These are phyloP conservation scores for Callyntrura sp. DNA, from an alignment of 2,888 invertebrate species.

Conservation along the genomic window DNA sequence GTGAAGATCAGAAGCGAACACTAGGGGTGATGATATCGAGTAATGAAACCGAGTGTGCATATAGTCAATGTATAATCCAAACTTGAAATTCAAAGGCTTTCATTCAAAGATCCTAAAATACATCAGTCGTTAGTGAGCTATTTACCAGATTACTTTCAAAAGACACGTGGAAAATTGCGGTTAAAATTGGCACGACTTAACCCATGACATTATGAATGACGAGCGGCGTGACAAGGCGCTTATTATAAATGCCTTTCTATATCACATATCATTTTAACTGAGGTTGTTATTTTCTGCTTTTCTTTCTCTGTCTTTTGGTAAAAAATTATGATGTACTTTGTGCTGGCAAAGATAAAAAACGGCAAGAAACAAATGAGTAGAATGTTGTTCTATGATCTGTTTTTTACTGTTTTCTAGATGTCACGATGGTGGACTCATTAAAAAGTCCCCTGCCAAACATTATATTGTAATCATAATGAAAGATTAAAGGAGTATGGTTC, in stretches of 20 bases:
- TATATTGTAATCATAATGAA: not conserved
- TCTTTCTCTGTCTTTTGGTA: not conserved
- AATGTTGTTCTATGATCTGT: not conserved
- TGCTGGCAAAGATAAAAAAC: too few species aligned
- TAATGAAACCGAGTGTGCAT: too few species aligned
- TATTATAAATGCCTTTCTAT: too few species aligned
- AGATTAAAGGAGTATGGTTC: not conserved
- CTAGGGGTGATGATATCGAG: too few species aligned
- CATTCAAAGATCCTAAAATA: too few species aligned
- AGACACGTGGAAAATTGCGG: not conserved
- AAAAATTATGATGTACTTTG: not conserved
- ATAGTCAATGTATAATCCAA: too few species aligned
- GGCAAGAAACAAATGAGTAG: not conserved
- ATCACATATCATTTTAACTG: too few species aligned
- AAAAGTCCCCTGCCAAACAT: not conserved
- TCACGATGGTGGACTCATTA: not conserved
- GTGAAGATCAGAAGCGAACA: too few species aligned
- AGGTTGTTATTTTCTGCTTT: too few species aligned
- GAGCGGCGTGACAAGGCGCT: too few species aligned
- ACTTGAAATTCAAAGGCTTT: too few species aligned
- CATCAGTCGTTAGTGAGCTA: not conserved
- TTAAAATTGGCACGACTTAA: not conserved
- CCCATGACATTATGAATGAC: not conserved
- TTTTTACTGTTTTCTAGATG: slow-evolving; percentile 7
- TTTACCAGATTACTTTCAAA: not conserved